A percentile compares a stretch with the other conserved stretches of the same genome.
Evolutionary conservation across 2,888 invertebrate genomes (phyloP).

Genomic region (Mylabris sibirica): DNA sequence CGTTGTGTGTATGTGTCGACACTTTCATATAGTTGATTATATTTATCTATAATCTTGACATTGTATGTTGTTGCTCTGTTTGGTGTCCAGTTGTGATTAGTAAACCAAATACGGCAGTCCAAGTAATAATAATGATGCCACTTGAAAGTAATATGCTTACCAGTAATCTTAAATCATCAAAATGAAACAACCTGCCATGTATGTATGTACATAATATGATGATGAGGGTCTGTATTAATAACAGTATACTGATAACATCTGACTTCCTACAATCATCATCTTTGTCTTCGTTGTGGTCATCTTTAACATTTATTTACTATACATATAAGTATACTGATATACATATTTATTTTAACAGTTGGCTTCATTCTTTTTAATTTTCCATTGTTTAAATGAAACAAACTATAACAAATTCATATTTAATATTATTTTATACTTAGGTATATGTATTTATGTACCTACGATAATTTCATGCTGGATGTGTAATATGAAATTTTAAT

Average conservation of each 20-base stretch:
- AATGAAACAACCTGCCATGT: conserved; percentile 56
- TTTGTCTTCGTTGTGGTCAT: conserved; percentile 9
- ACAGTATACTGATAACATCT: conserved; percentile 52
- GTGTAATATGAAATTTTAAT: background rate
- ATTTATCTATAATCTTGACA: conserved; percentile 30
- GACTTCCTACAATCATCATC: conserved; percentile 49
- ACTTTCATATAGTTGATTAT: conserved; percentile 10
- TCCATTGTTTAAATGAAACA: too few species aligned
- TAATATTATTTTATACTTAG: too few species aligned
- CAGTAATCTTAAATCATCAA: conserved; percentile 58
- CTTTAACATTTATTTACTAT: background rate
- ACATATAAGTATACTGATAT: conserved; percentile 23
- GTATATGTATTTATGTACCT: too few species aligned
- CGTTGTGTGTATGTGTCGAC: background rate
- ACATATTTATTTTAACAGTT: background rate
- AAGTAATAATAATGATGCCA: conserved; percentile 53
- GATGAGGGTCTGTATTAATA: conserved; percentile 58
- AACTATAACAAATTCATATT: background rate
- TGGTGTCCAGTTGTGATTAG: conserved; percentile 45
- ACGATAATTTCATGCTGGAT: background rate
- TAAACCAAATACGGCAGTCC: conserved; percentile 55
- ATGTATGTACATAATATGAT: conserved; percentile 41
- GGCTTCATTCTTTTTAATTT: too few species aligned
- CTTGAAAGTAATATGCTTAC: conserved; percentile 54
- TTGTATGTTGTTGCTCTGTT: conserved; percentile 22